Evolutionary conservation across 2,797 vertebrate genomes (phyloP).

Genomic region (Mus spretus): DNA sequence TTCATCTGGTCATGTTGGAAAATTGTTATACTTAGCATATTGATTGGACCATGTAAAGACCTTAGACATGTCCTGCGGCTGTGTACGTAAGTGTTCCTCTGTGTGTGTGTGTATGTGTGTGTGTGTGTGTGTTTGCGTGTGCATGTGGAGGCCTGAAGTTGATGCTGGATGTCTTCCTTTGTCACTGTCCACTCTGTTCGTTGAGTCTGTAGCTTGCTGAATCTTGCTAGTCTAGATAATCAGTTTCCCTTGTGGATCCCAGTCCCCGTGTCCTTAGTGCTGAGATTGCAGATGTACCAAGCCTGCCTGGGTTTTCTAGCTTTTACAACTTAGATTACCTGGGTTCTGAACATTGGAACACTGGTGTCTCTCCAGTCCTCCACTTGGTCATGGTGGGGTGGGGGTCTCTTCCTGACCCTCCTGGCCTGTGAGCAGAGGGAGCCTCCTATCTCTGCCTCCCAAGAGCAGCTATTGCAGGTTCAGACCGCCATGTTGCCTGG

Average conservation of each 20-base stretch:
- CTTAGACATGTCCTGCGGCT: neutral
- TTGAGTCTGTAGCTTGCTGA: neutral
- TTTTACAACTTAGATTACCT: neutral
- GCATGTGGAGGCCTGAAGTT: neutral
- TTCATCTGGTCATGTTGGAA: neutral
- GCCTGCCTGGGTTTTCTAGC: neutral
- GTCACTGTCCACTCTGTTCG: neutral
- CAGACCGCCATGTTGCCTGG: neutral
- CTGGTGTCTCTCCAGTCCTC: neutral
- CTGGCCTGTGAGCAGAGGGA: neutral
- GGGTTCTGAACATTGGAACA: neutral
- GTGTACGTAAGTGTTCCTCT: neutral
- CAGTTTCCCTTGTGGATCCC: neutral
- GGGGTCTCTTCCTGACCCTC: neutral
- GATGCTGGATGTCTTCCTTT: neutral
- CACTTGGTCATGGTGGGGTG: neutral
- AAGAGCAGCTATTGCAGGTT: neutral
- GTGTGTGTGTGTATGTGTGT: neutral
- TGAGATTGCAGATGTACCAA: neutral
- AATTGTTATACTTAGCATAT: neutral
- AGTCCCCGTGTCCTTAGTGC: neutral
- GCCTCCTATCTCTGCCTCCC: neutral
- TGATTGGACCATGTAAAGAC: constrained; percentile 44
- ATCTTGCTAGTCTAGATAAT: neutral
- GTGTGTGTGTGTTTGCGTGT: too few species aligned